phyloP scores from a whole-genome alignment of 23 tunicate species.

The Trididemnum nubilum region DNA sequence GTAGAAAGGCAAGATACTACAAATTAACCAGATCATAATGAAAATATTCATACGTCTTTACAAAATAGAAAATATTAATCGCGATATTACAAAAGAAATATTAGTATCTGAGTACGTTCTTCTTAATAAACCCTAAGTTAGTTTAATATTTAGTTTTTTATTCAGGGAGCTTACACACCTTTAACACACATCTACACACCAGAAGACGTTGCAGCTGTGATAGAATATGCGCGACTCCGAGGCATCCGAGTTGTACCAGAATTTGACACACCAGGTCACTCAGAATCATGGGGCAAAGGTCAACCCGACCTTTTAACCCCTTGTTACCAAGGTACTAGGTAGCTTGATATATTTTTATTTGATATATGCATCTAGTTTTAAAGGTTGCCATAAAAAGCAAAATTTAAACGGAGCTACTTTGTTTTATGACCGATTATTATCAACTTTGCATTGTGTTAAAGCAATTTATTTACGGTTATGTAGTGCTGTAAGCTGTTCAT shows the following conservation, averaged over 20 bases:
- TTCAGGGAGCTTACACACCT: conserved; percentile 82
- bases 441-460: too few relatives aligned
- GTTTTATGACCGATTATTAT: too few relatives aligned
- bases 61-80: too few relatives aligned
- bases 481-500: too few relatives aligned
- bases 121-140: conserved; percentile 84
- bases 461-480: too few relatives aligned
- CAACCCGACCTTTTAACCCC: conserved; percentile 76
- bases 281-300: conserved; percentile 87
- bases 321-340: conserved; percentile 63
- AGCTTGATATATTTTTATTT: neutral
- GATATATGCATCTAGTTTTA: neutral
- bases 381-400: too few relatives aligned
- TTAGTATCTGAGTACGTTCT: too few relatives aligned
- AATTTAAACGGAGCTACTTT: too few relatives aligned
- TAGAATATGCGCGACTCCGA: conserved; percentile 78
- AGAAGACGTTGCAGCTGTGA: conserved; percentile 65
- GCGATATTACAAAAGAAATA: too few relatives aligned
- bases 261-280: conserved; percentile 97
- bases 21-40: too few relatives aligned
- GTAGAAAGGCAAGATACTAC: too few relatives aligned
- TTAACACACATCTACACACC: conserved; percentile 71
- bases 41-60: too few relatives aligned
- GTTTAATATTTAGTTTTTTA: conserved; percentile 33
- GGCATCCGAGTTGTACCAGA: conserved; percentile 95